These are phyloP conservation scores for Narcine bancroftii DNA, from an alignment of 2,113 vertebrate genomes.

Conservation along the genomic window DNA sequence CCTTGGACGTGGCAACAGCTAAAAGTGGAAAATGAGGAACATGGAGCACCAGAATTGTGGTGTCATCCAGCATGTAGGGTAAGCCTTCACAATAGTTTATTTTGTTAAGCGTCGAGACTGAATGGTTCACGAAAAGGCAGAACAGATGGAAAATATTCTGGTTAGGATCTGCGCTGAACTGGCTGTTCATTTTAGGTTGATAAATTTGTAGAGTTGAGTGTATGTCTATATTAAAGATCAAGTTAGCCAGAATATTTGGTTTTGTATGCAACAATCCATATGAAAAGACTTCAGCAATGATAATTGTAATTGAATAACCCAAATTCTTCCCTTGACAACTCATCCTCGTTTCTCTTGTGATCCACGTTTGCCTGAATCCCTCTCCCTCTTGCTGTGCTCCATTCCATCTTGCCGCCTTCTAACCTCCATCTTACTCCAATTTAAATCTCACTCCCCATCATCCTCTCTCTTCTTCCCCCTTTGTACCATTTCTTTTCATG, in stretches of 20 bases:
- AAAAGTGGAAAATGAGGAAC: slow-evolving; percentile 92
- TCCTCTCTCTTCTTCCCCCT: no score
- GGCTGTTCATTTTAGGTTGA: not conserved
- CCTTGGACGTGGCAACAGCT: slow-evolving; percentile 90
- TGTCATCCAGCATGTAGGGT: slow-evolving; percentile 95
- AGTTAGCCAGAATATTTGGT: not conserved
- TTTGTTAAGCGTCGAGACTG: not conserved
- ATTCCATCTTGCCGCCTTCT: no score
- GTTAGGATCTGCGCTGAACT: not conserved
- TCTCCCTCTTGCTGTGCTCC: no score
- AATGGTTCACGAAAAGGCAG: not conserved
- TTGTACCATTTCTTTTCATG: no score
- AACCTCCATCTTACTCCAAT: no score
- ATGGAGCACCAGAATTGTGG: slow-evolving; percentile 90
- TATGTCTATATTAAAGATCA: not conserved
- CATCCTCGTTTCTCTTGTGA: no score
- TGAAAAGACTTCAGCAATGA: not conserved
- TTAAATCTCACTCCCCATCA: no score
- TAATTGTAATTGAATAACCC: not conserved
- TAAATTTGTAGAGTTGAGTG: not conserved
- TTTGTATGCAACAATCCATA: not conserved
- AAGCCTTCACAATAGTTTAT: slow-evolving; percentile 40
- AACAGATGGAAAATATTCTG: not conserved
- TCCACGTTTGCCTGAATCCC: no score
- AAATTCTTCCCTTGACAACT: no score